These are phyloP conservation scores for Hippocampus mohnikei DNA, from an alignment of 2,113 vertebrate species.

Conservation along the genomic window DNA sequence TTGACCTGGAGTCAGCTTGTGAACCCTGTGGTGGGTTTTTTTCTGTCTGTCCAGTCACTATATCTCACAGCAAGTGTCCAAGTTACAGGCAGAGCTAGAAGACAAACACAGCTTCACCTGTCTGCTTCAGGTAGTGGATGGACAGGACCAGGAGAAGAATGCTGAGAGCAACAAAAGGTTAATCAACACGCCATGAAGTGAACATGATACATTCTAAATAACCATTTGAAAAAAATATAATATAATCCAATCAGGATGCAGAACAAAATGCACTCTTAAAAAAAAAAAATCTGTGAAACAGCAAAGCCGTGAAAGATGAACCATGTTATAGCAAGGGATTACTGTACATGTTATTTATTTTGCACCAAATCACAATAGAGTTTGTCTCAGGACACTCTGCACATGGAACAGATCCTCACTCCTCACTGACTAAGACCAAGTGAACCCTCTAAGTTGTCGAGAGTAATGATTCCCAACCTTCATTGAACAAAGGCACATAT, in stretches of 20 bases:
- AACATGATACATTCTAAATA: background rate
- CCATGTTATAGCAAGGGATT: too few species aligned
- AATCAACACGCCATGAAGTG: background rate
- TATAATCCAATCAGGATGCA: background rate
- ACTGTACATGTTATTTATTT: too few species aligned
- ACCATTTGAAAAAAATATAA: background rate
- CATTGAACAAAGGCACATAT: too few species aligned
- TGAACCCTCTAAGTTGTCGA: too few species aligned
- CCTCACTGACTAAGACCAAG: too few species aligned
- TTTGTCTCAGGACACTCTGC: too few species aligned
- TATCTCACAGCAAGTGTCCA: constrained; percentile 24
- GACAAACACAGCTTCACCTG: constrained; percentile 34
- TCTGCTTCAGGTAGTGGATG: constrained; percentile 27
- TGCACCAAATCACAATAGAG: too few species aligned
- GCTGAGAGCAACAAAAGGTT: constrained; percentile 29
- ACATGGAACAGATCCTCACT: too few species aligned
- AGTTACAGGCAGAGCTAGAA: constrained; percentile 36
- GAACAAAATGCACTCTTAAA: too few species aligned
- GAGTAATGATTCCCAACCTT: too few species aligned
- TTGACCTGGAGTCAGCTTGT: background rate
- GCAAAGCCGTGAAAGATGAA: too few species aligned
- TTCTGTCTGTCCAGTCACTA: constrained; percentile 30
- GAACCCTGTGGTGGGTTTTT: background rate
- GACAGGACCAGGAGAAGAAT: constrained; percentile 20
- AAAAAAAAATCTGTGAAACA: too few species aligned